Evolutionary conservation across 37 sponge, comb jelly and placozoan species (phyloP).

Genomic region (Bolinopsis microptera): DNA sequence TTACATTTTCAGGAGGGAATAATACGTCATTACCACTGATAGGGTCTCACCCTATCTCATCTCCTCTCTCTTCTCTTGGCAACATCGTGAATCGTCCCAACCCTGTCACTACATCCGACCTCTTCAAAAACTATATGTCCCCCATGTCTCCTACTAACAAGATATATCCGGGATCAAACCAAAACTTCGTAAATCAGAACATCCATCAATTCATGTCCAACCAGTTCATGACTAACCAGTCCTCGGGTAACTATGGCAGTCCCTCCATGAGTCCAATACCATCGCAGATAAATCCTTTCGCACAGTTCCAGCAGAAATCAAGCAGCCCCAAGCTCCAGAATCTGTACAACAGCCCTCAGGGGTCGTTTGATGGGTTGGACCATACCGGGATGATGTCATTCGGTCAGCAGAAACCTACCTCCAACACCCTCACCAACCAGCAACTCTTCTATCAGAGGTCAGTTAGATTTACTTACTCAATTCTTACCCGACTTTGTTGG

Average conservation of each 20-base stretch:
- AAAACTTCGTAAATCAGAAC: background rate
- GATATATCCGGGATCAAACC: constrained; percentile 51
- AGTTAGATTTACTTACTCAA: too few species aligned
- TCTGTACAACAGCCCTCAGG: constrained; percentile 60
- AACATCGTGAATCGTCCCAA: background rate
- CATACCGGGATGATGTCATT: constrained; percentile 43
- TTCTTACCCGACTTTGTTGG: too few species aligned
- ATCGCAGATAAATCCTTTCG: constrained; percentile 10
- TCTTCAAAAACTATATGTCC: constrained; percentile 56
- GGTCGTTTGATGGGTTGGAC: constrained; percentile 50
- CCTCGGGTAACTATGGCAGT: background rate
- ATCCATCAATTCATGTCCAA: constrained; percentile 29
- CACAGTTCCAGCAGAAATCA: constrained; percentile 37
- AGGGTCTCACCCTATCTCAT: constrained; percentile 39
- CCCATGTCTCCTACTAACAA: constrained; percentile 55
- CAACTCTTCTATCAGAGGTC: constrained; percentile 43
- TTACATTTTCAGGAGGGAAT: constrained; percentile 43
- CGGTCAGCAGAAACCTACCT: background rate
- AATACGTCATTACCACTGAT: constrained; percentile 6
- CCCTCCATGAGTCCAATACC: constrained; percentile 65
- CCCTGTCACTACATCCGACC: background rate
- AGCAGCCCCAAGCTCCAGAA: constrained; percentile 39
- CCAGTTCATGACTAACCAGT: background rate
- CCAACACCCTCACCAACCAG: background rate
- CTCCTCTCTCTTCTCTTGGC: constrained; percentile 13